Percentiles rank a stretch among this genome's conserved stretches.
Evolutionary conservation across 1,140 invertebrate genomes (phyloP).

Genomic region (Drosophila azteca): DNA sequence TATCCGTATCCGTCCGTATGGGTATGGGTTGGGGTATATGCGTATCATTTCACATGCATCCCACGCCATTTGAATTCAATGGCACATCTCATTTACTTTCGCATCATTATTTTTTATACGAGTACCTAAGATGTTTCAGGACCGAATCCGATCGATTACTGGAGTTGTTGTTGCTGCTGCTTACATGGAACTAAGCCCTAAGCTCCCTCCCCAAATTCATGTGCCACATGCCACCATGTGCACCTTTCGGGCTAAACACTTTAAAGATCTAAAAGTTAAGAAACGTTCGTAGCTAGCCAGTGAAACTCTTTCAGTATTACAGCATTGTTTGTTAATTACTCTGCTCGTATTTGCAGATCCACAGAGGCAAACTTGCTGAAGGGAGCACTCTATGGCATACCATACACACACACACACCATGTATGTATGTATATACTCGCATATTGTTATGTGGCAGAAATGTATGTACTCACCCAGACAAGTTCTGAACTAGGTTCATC

Average conservation of each 20-base stretch:
- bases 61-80: constrained; percentile 42
- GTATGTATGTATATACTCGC: too few species aligned
- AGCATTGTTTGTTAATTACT: too few species aligned
- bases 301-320: too few species aligned
- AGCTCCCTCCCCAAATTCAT: not conserved
- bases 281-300: too few species aligned
- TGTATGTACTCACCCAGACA: constrained; percentile 24
- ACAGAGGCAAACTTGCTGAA: too few species aligned
- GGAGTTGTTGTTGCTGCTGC: not conserved
- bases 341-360: too few species aligned
- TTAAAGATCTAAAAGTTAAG: too few species aligned
- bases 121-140: constrained; percentile 16
- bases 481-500: not conserved
- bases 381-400: too few species aligned
- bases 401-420: too few species aligned
- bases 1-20: not conserved
- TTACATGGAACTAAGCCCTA: too few species aligned
- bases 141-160: constrained; percentile 38
- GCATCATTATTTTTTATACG: constrained; percentile 63
- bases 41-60: constrained; percentile 45
- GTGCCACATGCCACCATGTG: not conserved
- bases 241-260: not conserved
- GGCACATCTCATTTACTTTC: constrained; percentile 63
- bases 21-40: constrained; percentile 16
- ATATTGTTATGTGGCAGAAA: too few species aligned